Percentiles rank a stretch among this genome's conserved stretches.
phyloP scores from a whole-genome alignment of 2,888 invertebrate genomes.

The Iselma pallidipennis region DNA sequence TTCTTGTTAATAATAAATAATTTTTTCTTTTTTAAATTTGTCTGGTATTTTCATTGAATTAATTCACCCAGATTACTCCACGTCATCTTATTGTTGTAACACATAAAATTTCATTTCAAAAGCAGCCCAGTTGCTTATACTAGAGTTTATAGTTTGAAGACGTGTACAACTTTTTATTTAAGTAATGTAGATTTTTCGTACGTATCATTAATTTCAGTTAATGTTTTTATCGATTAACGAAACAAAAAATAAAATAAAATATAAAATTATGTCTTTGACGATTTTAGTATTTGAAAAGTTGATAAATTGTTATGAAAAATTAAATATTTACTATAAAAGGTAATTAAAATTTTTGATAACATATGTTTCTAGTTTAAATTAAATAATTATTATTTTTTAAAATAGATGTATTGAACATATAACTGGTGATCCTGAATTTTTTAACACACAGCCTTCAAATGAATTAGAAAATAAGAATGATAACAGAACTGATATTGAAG shows the following conservation, averaged over 20 bases:
- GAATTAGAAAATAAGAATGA: neutral
- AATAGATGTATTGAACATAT: constrained; percentile 6
- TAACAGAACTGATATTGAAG: too few species aligned
- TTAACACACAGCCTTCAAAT: neutral
- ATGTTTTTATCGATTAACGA: too few species aligned
- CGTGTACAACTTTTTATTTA: neutral
- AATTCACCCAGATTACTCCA: neutral
- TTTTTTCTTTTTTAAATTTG: neutral
- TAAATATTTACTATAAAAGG: constrained; percentile 5
- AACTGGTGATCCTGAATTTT: constrained; percentile 5
- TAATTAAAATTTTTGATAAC: neutral
- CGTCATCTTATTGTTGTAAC: neutral
- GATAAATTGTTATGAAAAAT: neutral
- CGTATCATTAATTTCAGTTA: too few species aligned
- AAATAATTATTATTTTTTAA: neutral
- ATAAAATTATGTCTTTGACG: constrained; percentile 4
- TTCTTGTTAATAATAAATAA: neutral
- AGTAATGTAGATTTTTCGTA: neutral
- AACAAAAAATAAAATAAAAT: neutral
- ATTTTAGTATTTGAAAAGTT: constrained; percentile 4
- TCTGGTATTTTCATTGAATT: neutral
- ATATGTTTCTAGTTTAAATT: neutral
- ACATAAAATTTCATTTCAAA: neutral
- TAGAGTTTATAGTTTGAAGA: neutral
- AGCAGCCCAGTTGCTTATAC: neutral